phyloP scores from a whole-genome alignment of 2,888 invertebrate genomes.

The Anthrax anthrax region DNA sequence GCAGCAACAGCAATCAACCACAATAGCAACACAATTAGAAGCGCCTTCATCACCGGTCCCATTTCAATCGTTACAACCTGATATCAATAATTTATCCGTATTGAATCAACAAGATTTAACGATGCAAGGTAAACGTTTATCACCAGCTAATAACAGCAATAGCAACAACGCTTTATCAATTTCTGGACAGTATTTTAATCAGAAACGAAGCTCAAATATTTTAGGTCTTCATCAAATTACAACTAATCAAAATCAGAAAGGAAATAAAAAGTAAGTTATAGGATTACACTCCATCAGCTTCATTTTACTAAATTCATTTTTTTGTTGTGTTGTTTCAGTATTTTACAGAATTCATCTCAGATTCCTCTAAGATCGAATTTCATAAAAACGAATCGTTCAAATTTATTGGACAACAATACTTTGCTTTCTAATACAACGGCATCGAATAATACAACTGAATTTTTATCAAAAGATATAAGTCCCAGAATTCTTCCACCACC shows the following conservation, averaged over 20 bases:
- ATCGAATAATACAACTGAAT: not conserved
- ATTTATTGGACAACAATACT: not conserved
- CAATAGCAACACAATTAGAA: slow-evolving; percentile 7
- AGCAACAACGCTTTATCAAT: not conserved
- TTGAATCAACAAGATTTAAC: slow-evolving; percentile 15
- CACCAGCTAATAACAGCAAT: slow-evolving; percentile 7
- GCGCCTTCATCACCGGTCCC: slow-evolving; percentile 24
- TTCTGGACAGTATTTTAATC: slow-evolving; percentile 11
- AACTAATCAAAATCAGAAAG: not conserved
- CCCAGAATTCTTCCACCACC: slow-evolving; percentile 10
- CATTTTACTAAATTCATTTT: too few species aligned
- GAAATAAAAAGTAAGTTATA: not conserved
- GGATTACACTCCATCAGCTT: not conserved
- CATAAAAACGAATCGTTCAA: not conserved
- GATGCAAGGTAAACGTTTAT: slow-evolving; percentile 9
- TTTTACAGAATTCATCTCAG: not conserved
- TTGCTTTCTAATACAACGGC: not conserved
- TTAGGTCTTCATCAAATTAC: slow-evolving; percentile 10
- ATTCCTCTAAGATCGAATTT: not conserved
- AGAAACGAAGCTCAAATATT: slow-evolving; percentile 12
- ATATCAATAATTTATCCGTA: not conserved
- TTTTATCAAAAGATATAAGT: slow-evolving; percentile 9
- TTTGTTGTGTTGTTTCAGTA: too few species aligned
- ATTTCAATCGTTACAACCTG: slow-evolving; percentile 28
- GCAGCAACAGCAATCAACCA: slow-evolving; percentile 2